phyloP scores from a whole-genome alignment of 2,113 vertebrate species.

The Zosterops borbonicus region DNA sequence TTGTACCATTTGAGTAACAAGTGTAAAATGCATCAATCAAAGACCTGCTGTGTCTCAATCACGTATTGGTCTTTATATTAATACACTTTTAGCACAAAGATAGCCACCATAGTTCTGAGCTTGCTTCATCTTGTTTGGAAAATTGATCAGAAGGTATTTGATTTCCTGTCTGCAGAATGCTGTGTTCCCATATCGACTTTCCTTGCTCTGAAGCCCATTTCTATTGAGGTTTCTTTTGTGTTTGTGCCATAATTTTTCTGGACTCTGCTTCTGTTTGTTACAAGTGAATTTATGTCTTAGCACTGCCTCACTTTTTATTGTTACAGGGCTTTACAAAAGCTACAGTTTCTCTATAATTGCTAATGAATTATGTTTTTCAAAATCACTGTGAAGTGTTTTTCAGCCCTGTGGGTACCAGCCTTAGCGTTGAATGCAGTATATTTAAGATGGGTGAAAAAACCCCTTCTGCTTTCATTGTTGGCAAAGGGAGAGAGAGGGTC shows the following conservation, averaged over 20 bases:
- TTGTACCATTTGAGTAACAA: neutral
- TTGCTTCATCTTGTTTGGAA: neutral
- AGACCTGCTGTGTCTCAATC: neutral
- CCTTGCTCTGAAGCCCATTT: neutral
- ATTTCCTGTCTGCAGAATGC: neutral
- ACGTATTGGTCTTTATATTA: neutral
- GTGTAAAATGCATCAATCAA: neutral
- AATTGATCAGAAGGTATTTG: slow-evolving; percentile 16
- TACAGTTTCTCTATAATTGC: slow-evolving; percentile 20
- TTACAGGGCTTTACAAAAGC: slow-evolving; percentile 2
- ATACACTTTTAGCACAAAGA: neutral
- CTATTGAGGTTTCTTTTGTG: neutral
- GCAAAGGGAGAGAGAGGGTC: neutral
- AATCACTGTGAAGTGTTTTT: neutral
- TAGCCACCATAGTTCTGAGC: neutral
- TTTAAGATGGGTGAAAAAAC: neutral
- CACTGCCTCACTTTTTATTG: neutral
- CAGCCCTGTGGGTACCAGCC: neutral
- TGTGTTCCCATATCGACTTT: neutral
- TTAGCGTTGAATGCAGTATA: neutral
- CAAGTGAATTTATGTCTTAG: neutral
- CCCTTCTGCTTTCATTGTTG: neutral
- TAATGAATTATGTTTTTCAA: slow-evolving; percentile 17
- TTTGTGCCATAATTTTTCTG: neutral
- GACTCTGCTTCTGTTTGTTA: neutral